Evolutionary conservation across 2,888 invertebrate species (phyloP), one percentile per base, ranked within the genome.

Genomic region (Pseudococcus viburni): DNA sequence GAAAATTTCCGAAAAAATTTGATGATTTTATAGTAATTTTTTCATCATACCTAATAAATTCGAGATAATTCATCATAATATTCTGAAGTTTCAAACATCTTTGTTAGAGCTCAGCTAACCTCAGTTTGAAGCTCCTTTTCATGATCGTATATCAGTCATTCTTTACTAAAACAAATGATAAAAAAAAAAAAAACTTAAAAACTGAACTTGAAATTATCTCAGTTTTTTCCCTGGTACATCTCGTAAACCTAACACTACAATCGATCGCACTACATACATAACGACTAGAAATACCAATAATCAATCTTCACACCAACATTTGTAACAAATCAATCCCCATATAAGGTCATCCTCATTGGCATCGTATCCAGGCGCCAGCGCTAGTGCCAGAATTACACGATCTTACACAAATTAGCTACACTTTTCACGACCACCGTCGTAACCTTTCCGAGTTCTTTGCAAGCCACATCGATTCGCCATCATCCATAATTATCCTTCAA

Each of bases 401-500:
- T 51, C n/a, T 19, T 42, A 42, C n/a, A 59, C n/a, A 15, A n/a
- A n/a, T n/a, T 15, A 15, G 59, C n/a, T 19, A 64, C 17, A n/a
- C 5, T 64, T 64, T 22, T 64, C 9, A 64, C 19, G 22, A 64
- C 64, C 22, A 64, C 64, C 8, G 5, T 59, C n/a, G n/a, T 55
- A 55, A 55, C 42, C 15, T 51, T 51, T 51, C 48, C 15, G 12
- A 51, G 12, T 51, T 51, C 48, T 15, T 55, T n/a, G 2, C 12
- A 51, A 51, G 4, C 51, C 15, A 15, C 51, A 51, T 51, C 51
- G 51, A 42, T 42, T 33, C 42, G 42, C 42, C 42, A 51, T 15
- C 51, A 51, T 51, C 59, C n/a, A 59, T 59, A 59, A 59, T 59
- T 59, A 59, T 59, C 59, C 59, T 59, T 59, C 59, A 59, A 59